Base-by-base conservation (phyloP, 2,113 vertebrate species). In the Thryonomys swinderianus region DNA sequence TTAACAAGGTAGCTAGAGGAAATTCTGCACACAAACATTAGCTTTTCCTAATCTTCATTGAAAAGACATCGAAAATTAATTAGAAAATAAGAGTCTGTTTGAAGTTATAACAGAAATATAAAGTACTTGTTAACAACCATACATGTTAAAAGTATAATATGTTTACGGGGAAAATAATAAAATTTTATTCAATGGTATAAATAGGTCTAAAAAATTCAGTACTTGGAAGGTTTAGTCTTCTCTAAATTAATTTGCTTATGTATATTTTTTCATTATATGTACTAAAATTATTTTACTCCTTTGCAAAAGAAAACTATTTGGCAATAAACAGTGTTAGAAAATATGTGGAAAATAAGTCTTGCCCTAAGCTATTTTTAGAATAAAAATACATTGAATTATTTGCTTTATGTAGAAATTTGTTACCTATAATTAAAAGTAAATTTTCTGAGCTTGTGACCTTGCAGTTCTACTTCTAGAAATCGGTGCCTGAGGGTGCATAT, bases 341-440 rank as follows among this genome's bases (percentile, higher is more conserved):
- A 85, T 66, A 93, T 16, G 6, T 94, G 32, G 55, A 92, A 86
- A 85, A 83, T 16, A 94, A 6, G 17, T 66, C 51, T 21, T 74
- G 76, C 83, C 7, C 30, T 78, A 85, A 92, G 25, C 32, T 95
- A 74, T 93, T 92, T 97, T 96, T 85, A 91, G 73, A 14, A 14
- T 73, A 82, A 88, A 32, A 94, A 62, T 79, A 85, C 34, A 82
- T 40, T 85, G 80, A 92, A 86, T 94, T 94, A 59, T 17, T 95
- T 11, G 66, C 13, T 82, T 85, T 90, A 66, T 37, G 73, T 57
- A 93, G 89, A 93, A 82, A 95, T 94, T 93, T 96, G 73, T 37
- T 85, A 85, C 32, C 45, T 94, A 96, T 20, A 93, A 90, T 83
- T 96, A 92, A 95, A 95, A 95, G 53, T 85, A 88, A 82, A 74